Percentiles rank a stretch among this genome's conserved stretches.
Evolutionary conservation across 1,140 invertebrate species (phyloP).

Genomic region (Diploscapter pachys): DNA sequence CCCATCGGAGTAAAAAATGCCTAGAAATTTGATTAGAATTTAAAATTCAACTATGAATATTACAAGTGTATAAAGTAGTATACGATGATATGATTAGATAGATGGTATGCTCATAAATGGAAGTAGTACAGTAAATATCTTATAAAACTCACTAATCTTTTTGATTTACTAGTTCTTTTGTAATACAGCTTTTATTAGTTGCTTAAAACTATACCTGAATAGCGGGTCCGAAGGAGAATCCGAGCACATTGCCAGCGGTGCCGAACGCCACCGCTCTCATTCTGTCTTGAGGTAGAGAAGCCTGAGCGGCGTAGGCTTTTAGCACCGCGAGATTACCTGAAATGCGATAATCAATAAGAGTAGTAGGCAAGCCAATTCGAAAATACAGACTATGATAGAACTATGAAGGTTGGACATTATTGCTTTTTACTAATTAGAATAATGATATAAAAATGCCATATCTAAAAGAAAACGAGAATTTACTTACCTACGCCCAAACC

Average conservation of each 20-base stretch:
- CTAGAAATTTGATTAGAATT: conserved; percentile 4
- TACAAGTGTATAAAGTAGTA: not conserved
- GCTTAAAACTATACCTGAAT: conserved; percentile 16
- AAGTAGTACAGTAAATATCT: not conserved
- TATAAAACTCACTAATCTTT: not conserved
- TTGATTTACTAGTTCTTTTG: not conserved
- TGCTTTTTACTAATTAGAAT: no score
- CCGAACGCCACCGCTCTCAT: conserved; percentile 33
- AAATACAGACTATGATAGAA: not conserved
- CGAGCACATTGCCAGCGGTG: conserved; percentile 35
- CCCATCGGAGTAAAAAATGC: conserved; percentile 36
- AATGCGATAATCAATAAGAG: not conserved
- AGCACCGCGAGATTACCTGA: conserved; percentile 34
- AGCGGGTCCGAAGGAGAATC: conserved; percentile 37
- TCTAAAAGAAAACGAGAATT: not conserved
- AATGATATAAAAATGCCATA: not conserved
- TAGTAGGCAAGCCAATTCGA: not conserved
- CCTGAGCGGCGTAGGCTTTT: conserved; percentile 33
- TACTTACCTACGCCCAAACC: conserved; percentile 19
- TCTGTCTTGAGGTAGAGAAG: conserved; percentile 30
- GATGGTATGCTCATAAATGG: not conserved
- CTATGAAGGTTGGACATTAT: not conserved
- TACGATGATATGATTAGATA: not conserved
- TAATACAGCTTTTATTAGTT: not conserved
- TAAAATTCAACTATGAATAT: no score